phyloP scores from a whole-genome alignment of 64 coral and sea anemone genomes.

The Montipora capricornis region DNA sequence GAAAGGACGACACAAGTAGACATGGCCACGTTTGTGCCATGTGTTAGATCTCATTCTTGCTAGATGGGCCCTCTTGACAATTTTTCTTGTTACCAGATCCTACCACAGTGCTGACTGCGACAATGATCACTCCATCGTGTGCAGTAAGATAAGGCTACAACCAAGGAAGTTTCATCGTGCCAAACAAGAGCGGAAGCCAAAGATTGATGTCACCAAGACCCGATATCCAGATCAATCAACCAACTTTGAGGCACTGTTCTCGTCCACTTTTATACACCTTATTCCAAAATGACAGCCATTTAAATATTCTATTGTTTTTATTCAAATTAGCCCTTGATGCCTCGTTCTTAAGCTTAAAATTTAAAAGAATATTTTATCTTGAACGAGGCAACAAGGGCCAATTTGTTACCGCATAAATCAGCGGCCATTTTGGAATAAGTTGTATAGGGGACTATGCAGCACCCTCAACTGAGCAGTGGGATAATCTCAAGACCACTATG shows the following conservation, averaged over 20 bases:
- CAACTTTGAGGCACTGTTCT: background rate
- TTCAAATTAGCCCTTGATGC: no score
- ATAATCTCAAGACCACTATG: constrained; percentile 30
- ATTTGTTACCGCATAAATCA: no score
- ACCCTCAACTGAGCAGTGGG: constrained; percentile 26
- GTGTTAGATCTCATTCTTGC: constrained; percentile 43
- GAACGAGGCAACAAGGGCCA: no score
- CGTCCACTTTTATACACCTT: background rate
- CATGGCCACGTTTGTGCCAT: no score
- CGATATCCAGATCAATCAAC: background rate
- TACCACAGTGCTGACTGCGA: constrained; percentile 48
- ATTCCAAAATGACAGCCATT: no score
- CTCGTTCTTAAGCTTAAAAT: no score
- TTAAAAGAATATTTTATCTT: no score
- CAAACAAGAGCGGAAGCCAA: constrained; percentile 6
- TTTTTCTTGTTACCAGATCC: background rate
- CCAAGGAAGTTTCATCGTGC: background rate
- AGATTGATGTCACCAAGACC: constrained; percentile 43
- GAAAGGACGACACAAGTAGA: no score
- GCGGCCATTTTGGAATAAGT: no score
- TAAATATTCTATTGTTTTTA: no score
- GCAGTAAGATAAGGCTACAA: background rate
- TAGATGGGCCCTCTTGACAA: constrained; percentile 1
- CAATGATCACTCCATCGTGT: constrained; percentile 11
- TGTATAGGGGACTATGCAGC: background rate